These are phyloP conservation scores for Antrozous pallidus DNA, from an alignment of 2,797 vertebrate species.

Conservation along the genomic window DNA sequence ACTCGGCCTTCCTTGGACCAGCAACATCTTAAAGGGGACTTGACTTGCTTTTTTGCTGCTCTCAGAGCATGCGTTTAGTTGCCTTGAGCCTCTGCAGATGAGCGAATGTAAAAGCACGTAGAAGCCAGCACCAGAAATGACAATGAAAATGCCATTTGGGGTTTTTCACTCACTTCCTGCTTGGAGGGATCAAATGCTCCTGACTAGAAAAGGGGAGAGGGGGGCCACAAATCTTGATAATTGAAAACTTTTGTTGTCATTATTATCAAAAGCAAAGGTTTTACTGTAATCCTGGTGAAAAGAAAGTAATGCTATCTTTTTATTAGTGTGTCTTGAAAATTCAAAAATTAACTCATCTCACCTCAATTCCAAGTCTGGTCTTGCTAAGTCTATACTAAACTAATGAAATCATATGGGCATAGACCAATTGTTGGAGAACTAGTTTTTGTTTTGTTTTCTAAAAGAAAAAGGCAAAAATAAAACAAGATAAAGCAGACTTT, in stretches of 20 bases:
- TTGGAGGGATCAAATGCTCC: background rate
- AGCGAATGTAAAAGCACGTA: constrained; percentile 3
- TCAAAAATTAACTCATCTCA: constrained; percentile 27
- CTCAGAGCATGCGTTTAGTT: background rate
- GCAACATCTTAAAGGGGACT: background rate
- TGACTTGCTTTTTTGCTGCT: background rate
- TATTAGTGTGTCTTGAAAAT: background rate
- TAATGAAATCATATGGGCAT: constrained; percentile 1
- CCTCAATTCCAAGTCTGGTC: background rate
- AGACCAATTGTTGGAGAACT: background rate
- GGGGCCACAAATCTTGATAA: background rate
- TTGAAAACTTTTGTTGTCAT: constrained; percentile 32
- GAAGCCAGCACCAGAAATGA: background rate
- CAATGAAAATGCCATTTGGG: background rate
- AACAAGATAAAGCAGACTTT: background rate
- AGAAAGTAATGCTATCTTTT: constrained; percentile 15
- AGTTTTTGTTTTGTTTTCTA: background rate
- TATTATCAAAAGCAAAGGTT: constrained; percentile 30
- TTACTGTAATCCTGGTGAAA: constrained; percentile 26
- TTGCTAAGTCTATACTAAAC: background rate
- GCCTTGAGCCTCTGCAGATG: background rate
- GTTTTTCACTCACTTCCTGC: constrained; percentile 40
- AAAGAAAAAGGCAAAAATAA: background rate
- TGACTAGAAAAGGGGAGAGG: background rate
- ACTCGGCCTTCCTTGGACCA: background rate